A percentile compares a stretch with the other conserved stretches of the same genome.
phyloP scores from a whole-genome alignment of 2,888 invertebrate species.

The Antheraea yamamai region DNA sequence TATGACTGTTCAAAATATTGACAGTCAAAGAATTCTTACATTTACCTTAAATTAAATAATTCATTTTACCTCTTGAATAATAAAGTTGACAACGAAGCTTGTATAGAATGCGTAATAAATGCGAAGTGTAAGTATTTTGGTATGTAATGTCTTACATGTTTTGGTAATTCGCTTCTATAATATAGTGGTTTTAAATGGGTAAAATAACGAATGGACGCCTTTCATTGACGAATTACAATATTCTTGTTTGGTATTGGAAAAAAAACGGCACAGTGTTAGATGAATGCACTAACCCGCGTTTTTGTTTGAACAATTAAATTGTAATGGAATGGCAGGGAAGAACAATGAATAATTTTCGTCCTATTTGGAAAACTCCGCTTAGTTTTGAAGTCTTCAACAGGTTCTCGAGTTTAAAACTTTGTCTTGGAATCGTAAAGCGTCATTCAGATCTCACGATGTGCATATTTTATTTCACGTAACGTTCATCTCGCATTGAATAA shows the following conservation, averaged over 20 bases:
- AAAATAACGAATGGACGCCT: no score
- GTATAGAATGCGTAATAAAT: neutral
- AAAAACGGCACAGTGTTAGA: neutral
- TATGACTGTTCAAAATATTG: neutral
- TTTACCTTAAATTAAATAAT: neutral
- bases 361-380: conserved; percentile 38
- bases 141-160: neutral
- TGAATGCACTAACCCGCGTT: neutral
- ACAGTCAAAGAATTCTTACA: neutral
- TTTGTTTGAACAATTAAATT: neutral
- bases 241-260: neutral
- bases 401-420: conserved; percentile 56
- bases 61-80: neutral
- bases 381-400: conserved; percentile 61
- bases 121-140: neutral
- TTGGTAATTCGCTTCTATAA: no score
- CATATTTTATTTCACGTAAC: conserved; percentile 66
- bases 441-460: conserved; percentile 59
- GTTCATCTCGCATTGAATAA: conserved; percentile 27
- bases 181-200: no score
- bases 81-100: neutral
- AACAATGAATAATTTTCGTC: conserved; percentile 16
- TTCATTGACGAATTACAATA: neutral
- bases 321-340: neutral
- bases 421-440: conserved; percentile 43